Base-by-base conservation (phyloP, 92 coral and sea anemone species). In the Bergia sp. region DNA sequence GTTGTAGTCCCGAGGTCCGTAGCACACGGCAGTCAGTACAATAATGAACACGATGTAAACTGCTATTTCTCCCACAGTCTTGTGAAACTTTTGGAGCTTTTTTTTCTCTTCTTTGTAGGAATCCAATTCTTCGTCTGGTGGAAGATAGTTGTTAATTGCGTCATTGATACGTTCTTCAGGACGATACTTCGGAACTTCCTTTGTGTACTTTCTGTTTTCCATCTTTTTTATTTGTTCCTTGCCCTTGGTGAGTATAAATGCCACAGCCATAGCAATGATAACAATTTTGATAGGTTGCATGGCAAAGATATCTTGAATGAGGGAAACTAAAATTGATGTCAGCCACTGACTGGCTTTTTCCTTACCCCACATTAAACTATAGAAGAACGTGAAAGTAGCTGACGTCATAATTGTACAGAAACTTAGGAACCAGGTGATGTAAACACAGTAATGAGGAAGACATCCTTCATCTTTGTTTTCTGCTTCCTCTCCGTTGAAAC, bases 281-380 rank as follows among this genome's bases (percentile, higher is more conserved):
- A 94, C 85, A 1, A 91, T 90, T 42, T 91, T 88, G 36, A 74
- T 16, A 15, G 95, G 95, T 39, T 92, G 94, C 11, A 92, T 43
- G 10, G 89, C 89, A 20, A 91, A 55, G 53, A 92, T 88, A 41
- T 92, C 95, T 47, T 92, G 91, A 0, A 73, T 76, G 44, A 72
- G 45, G 1, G 95, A 92, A 13, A 92, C 65, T 47, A 81, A 84
- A 74, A 91, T 85, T 0, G 92, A 93, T 2, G 94, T 73, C 13
- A 93, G 71, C 95, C 95, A 93, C 67, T 91, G 92, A 72, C 91
- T 88, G 10, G 91, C 90, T 47, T 82, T 61, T 4, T 91, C 92
- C 66, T 91, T 86, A 0, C 94, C 95, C 94, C 94, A 92, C 90
- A 81, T 86, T 8, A 92, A 12, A 39, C 94, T 92, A 69, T 90